Conservation (phyloP, 2,113 vertebrate genomes). For the Donacobius atricapilla region DNA sequence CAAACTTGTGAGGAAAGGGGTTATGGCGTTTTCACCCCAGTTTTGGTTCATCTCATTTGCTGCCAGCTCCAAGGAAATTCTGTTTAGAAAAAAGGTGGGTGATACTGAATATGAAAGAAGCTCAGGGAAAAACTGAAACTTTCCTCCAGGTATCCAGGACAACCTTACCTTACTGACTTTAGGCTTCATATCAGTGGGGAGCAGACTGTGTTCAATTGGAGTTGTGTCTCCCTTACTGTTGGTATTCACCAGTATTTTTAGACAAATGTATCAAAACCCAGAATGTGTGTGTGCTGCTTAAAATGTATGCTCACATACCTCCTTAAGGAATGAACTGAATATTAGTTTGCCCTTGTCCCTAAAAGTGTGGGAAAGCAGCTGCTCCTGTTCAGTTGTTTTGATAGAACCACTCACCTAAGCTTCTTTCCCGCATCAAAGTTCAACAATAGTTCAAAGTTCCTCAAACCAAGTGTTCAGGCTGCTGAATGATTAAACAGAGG, state of each 20-base stretch:
- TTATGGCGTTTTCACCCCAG: neutral
- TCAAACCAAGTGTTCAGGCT: neutral
- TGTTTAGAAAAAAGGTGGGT: neutral
- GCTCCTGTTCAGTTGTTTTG: neutral
- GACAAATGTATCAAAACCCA: neutral
- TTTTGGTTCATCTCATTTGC: neutral
- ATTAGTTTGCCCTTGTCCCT: neutral
- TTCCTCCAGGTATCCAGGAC: neutral
- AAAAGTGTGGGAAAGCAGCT: neutral
- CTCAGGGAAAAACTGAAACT: neutral
- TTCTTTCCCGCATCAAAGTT: slow-evolving; percentile 34
- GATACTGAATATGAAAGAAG: neutral
- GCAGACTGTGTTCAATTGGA: neutral
- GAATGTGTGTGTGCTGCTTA: neutral
- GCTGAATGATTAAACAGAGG: slow-evolving; percentile 44
- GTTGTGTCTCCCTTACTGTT: neutral
- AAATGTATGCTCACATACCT: neutral
- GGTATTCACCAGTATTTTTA: neutral
- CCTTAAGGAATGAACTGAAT: neutral
- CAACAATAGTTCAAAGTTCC: slow-evolving; percentile 43
- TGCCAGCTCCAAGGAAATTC: neutral
- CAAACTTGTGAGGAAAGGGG: neutral
- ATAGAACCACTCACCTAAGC: neutral
- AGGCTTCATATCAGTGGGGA: neutral
- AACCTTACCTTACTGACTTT: neutral